Evolutionary conservation across 2,113 vertebrate genomes (phyloP), one percentile per base, ranked within the genome.

Genomic region (Sterna hirundo): DNA sequence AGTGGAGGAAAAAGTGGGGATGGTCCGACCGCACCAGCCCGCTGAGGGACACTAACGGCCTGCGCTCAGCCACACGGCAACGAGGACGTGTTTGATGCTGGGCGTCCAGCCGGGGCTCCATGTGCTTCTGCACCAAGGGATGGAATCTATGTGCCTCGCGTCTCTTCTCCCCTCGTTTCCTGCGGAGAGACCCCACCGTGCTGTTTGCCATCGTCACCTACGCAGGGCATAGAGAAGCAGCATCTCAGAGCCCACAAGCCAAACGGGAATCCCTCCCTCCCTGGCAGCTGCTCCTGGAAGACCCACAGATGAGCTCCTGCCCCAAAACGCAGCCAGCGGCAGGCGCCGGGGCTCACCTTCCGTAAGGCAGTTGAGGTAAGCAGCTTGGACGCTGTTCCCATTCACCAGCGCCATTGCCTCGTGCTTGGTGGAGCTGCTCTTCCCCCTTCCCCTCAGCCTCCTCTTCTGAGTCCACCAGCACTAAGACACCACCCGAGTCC

Each of bases 381-480:
- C 54, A 91, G 95, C 65, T 49, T 18, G 77, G 22, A 78, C 13
- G 1, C 95, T 30, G 64, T 74, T 92, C 52, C 97, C 98, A 2
- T 97, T 69, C 14, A 97, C 97, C 85, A 97, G 66, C 0, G n/a
- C 95, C 14, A 96, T 57, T 26, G 40, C 95, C 49, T 84, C 86
- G 1, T 93, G 93, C 34, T 94, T 54, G 4, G 58, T 49, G 20
- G 94, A 88, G 10, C 96, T 80, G 58, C 58, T 92, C 76, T 0
- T 88, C 77, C 9, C 92, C 95, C 22, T 88, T 83, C 21, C 86
- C 90, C 15, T 76, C 51, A 9, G 95, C 94, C 0, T 97, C 97
- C 3, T 96, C 97, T 16, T 99, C 99, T 0, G 99, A 99, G 51
- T 99, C 99, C 90, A 99, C 98, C 94, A 99, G 98, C 92, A 98